Evolutionary conservation across 1,140 invertebrate genomes (phyloP).

Genomic region (Drosophila takahashii): DNA sequence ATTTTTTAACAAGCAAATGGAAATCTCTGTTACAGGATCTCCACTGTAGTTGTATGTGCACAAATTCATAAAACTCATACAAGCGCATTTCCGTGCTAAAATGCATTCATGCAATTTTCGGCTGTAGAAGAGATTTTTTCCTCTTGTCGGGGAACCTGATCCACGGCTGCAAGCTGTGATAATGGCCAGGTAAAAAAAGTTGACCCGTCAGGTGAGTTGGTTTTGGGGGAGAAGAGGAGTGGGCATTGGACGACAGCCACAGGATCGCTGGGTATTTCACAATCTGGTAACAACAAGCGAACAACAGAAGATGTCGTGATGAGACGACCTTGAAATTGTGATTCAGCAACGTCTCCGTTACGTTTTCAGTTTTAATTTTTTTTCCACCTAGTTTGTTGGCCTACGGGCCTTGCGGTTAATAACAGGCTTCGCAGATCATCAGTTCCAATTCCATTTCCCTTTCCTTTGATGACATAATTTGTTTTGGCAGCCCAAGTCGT

Average conservation of each 20-base stretch:
- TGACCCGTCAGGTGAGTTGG: conserved; percentile 57
- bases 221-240: not conserved
- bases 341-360: conserved; percentile 56
- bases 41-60: conserved; percentile 14
- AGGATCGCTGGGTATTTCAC: conserved; percentile 62
- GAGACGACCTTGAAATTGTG: conserved; percentile 59
- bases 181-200: conserved; percentile 65
- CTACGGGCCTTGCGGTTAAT: conserved; percentile 38
- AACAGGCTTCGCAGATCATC: conserved; percentile 28
- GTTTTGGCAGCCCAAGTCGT: conserved; percentile 21
- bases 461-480: conserved; percentile 70
- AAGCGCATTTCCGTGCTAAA: conserved; percentile 22
- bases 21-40: not conserved
- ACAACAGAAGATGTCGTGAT: conserved; percentile 16
- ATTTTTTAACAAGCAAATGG: too few species aligned
- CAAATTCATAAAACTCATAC: conserved; percentile 8
- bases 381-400: conserved; percentile 36
- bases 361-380: conserved; percentile 43
- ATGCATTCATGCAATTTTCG: conserved; percentile 59
- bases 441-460: conserved; percentile 28
- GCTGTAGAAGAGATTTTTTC: conserved; percentile 47
- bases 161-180: conserved; percentile 29
- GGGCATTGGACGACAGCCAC: conserved; percentile 20
- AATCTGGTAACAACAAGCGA: conserved; percentile 30
- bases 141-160: conserved; percentile 62